Base-by-base conservation (phyloP, 2,797 vertebrate genomes). In the Nannoperca obscura region DNA sequence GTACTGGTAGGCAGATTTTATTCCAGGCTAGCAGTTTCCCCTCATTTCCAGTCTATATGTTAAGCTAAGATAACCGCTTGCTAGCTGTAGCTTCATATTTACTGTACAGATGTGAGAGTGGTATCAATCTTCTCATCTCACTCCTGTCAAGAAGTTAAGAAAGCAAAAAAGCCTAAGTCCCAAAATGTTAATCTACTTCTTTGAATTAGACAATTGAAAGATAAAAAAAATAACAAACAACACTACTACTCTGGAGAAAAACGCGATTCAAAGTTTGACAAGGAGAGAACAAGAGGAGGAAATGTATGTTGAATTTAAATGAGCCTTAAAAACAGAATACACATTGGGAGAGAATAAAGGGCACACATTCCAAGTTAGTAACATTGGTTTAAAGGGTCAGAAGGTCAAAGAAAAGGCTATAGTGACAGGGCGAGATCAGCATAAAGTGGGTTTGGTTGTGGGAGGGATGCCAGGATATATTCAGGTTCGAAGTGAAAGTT, bases 401-500 rank as follows among this genome's bases (percentile, higher is more conserved):
- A 58, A 46, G 71, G 77, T 85, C 46, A 79, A 36, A 60, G 53
- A 47, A 14, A 66, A 63, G 58, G 61, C 58, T 66, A 24, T 0
- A 30, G 49, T 30, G 58, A 78, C 9, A 0, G 38, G 67, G 14
- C 8, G 54, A 53, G 65, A 73, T 52, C 76, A 53, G 72, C 65
- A 87, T 73, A 74, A 74, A 4, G 54, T 66, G 78, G 73, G 78
- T 83, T 82, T 73, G 66, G 68, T 50, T 78, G 66, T 44, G 61
- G 71, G 81, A 77, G 58, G 80, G 36, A 76, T 65, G 52, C 63
- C 49, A 78, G 78, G 76, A 75, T 42, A 84, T 80, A 86, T 76
- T 91, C 38, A 73, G 59, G 11, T 78, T 81, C 71, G 57, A 80
- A 66, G 77, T 61, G 46, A 83, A 79, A 74, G 76, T 67, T 83